These are phyloP conservation scores for Tolypeutes matacus DNA, from an alignment of 2,797 vertebrate species.

Conservation along the genomic window DNA sequence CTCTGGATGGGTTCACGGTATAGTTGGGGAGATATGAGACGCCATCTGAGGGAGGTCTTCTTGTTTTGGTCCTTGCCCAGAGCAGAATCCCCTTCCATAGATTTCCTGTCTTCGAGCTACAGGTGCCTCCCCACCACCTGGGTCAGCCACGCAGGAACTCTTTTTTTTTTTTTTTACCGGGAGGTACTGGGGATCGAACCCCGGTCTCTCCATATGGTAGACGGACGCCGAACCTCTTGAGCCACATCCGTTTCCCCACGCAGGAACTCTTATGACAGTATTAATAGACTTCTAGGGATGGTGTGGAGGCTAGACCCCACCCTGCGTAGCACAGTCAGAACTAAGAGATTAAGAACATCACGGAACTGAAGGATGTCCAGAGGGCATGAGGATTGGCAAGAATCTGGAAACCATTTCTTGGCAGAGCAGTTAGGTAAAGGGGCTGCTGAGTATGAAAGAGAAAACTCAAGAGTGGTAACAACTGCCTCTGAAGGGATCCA, in stretches of 20 bases:
- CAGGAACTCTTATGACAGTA: background rate
- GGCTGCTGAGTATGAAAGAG: background rate
- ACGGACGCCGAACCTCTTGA: too few relatives aligned
- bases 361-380: background rate
- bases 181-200: too few relatives aligned
- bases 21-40: background rate
- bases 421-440: background rate
- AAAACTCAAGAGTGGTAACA: background rate
- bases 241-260: too few relatives aligned
- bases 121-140: background rate
- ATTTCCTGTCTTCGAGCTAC: background rate
- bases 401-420: background rate
- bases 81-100: background rate
- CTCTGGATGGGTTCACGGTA: background rate
- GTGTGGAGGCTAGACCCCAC: background rate
- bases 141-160: background rate
- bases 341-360: background rate
- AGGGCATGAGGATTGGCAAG: background rate
- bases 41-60: background rate
- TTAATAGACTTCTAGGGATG: background rate
- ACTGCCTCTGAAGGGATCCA: background rate
- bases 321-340: background rate
- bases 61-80: too few relatives aligned
- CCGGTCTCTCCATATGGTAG: too few relatives aligned
- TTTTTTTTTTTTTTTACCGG: too few relatives aligned